Evolutionary conservation across 2,113 vertebrate genomes (phyloP).

Genomic region (Charina bottae): DNA sequence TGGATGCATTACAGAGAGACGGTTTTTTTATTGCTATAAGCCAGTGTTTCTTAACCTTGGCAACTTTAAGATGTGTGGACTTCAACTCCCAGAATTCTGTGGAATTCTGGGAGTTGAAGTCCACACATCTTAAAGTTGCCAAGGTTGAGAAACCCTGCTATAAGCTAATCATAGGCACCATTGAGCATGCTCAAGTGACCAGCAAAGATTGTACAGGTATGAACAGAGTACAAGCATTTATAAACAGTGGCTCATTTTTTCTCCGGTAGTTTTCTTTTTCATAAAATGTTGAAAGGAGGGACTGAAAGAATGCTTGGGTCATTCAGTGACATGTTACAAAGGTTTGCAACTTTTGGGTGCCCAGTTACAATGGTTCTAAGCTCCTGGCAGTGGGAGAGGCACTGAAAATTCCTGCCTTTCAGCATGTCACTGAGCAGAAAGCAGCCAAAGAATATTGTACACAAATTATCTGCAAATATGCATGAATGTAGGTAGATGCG

Average conservation of each 20-base stretch:
- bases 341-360: not conserved
- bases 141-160: not conserved
- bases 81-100: no score
- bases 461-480: slow-evolving; percentile 37
- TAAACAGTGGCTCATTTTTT: not conserved
- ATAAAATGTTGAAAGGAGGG: not conserved
- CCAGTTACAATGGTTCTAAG: not conserved
- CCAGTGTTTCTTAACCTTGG: not conserved
- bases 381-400: not conserved
- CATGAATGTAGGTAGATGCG: slow-evolving; percentile 32
- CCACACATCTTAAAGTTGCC: no score
- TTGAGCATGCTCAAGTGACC: slow-evolving; percentile 1
- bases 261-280: not conserved
- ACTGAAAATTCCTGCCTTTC: not conserved
- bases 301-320: not conserved
- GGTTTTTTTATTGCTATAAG: not conserved
- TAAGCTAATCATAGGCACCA: rapidly evolving
- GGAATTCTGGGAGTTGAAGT: no score
- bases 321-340: not conserved
- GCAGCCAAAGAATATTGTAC: not conserved
- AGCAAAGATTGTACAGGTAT: not conserved
- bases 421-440: not conserved
- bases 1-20: not conserved
- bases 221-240: not conserved
- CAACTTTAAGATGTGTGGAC: no score